Conservation (phyloP, 2,888 invertebrate species). For the Serripes groenlandicus region DNA sequence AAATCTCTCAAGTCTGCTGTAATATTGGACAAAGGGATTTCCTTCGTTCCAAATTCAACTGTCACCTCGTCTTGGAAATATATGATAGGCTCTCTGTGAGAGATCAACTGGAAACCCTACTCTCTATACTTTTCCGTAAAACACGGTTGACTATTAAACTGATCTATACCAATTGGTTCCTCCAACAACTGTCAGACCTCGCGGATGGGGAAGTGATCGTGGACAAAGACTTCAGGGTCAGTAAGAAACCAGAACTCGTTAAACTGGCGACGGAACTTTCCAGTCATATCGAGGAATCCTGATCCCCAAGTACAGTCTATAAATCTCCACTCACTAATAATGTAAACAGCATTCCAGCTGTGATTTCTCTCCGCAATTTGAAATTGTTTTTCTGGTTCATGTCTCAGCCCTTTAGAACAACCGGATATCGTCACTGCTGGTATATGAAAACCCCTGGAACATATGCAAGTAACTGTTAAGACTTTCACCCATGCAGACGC, state of each 20-base stretch:
- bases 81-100: slow-evolving; percentile 65
- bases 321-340: slow-evolving; percentile 70
- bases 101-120: slow-evolving; percentile 58
- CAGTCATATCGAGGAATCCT: slow-evolving; percentile 51
- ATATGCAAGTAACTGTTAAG: too few species aligned
- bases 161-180: slow-evolving; percentile 65
- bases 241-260: slow-evolving; percentile 80
- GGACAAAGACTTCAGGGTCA: slow-evolving; percentile 73
- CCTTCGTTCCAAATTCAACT: slow-evolving; percentile 58
- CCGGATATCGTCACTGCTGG: slow-evolving; percentile 69
- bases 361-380: slow-evolving; percentile 63
- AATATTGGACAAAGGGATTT: slow-evolving; percentile 62
- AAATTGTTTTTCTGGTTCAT: slow-evolving; percentile 66
- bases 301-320: slow-evolving; percentile 76
- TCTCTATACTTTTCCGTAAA: slow-evolving; percentile 61
- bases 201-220: slow-evolving; percentile 74
- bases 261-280: slow-evolving; percentile 64
- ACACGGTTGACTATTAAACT: slow-evolving; percentile 66
- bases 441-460: slow-evolving; percentile 64
- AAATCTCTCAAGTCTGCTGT: slow-evolving; percentile 49
- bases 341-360: slow-evolving; percentile 73
- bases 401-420: slow-evolving; percentile 69
- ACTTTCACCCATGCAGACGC: too few species aligned
- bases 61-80: slow-evolving; percentile 61
- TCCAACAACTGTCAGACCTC: slow-evolving; percentile 73